Evolutionary conservation across 2,888 invertebrate species (phyloP).

Genomic region (Clepsis dumicolana): DNA sequence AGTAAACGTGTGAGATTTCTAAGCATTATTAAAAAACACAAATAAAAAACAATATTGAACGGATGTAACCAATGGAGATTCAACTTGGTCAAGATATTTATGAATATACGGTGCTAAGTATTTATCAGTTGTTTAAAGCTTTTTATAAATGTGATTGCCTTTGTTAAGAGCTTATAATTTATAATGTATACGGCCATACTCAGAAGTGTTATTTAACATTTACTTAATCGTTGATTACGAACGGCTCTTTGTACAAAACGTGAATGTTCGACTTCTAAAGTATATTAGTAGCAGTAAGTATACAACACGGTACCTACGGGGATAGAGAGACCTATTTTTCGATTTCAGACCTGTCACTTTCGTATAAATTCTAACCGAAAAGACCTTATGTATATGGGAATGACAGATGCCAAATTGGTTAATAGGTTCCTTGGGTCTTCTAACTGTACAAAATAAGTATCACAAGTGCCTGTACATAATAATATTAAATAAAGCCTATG

Average conservation of each 20-base stretch:
- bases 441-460: neutral
- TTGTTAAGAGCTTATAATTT: neutral
- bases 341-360: too few species aligned
- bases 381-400: too few species aligned
- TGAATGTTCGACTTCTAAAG: too few species aligned
- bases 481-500: slow-evolving; percentile 18
- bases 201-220: neutral
- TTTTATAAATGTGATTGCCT: neutral
- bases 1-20: neutral
- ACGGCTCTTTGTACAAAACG: neutral
- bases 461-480: slow-evolving; percentile 16
- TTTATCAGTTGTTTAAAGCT: neutral
- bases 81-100: neutral
- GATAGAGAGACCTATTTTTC: too few species aligned
- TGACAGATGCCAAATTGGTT: too few species aligned
- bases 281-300: too few species aligned
- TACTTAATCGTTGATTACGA: neutral
- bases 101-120: slow-evolving; percentile 2
- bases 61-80: neutral
- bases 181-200: neutral
- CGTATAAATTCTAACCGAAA: too few species aligned
- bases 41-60: neutral
- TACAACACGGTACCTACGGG: too few species aligned
- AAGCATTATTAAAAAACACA: neutral
- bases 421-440: too few species aligned